A percentile compares a stretch with the other conserved stretches of the same genome.
Conservation (phyloP, 2,113 vertebrate genomes). For the Platysternon megacephalum region DNA sequence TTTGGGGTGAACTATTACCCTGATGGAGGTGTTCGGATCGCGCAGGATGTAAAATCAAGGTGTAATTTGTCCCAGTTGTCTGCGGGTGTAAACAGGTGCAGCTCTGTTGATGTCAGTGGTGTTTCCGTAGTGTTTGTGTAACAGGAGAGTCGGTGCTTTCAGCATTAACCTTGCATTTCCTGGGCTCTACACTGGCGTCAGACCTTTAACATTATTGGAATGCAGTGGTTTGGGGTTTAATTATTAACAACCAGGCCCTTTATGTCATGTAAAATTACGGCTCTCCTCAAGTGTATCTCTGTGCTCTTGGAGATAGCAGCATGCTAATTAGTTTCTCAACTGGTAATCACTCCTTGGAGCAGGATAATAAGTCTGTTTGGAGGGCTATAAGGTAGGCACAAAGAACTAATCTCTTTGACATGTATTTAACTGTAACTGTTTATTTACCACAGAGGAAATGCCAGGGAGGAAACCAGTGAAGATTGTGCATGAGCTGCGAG, state of each 20-base stretch:
- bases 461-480: not conserved
- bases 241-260: conserved; percentile 36
- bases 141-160: not conserved
- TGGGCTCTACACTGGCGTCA: not conserved
- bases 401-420: conserved; percentile 11
- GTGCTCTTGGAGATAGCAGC: conserved; percentile 4
- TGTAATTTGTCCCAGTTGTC: not conserved
- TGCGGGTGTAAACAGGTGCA: not conserved
- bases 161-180: not conserved
- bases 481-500: not conserved
- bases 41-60: not conserved
- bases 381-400: not conserved
- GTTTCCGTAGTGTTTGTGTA: not conserved
- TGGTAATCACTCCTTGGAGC: conserved; percentile 41
- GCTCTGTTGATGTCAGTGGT: not conserved
- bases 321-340: conserved; percentile 32
- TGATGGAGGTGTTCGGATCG: not conserved
- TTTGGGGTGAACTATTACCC: not conserved
- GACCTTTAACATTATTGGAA: not conserved
- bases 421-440: not conserved
- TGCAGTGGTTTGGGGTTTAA: conserved; percentile 2
- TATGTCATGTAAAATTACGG: conserved; percentile 18
- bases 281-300: not conserved
- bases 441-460: not conserved
- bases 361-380: not conserved